A percentile compares a stretch with the other conserved stretches of the same genome.
phyloP scores from a whole-genome alignment of 2,797 vertebrate species.

The Thalassophryne amazonica region DNA sequence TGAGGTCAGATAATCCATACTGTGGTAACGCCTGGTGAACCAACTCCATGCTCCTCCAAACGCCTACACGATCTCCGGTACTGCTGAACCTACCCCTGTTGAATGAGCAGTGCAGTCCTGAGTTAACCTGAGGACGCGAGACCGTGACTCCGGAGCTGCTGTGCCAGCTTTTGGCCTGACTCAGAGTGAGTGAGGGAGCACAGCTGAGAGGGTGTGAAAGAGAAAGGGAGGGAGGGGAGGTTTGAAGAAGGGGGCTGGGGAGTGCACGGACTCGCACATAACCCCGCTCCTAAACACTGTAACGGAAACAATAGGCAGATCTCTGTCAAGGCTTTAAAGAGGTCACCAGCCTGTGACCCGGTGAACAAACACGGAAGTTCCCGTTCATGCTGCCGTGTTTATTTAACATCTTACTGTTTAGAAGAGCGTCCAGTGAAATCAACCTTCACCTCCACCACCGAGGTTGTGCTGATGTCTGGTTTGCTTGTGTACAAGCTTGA shows the following conservation, averaged over 20 bases:
- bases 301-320: constrained; percentile 69
- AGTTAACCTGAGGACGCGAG: constrained; percentile 56
- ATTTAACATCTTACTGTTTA: constrained; percentile 21
- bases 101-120: constrained; percentile 28
- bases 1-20: constrained; percentile 64
- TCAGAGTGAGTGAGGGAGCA: constrained; percentile 77
- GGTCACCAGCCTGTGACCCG: constrained; percentile 50
- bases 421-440: too few relatives aligned
- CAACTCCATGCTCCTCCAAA: constrained; percentile 67
- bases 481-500: too few relatives aligned
- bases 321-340: constrained; percentile 47
- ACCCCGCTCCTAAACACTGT: constrained; percentile 42
- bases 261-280: constrained; percentile 5
- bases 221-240: constrained; percentile 56
- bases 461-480: too few relatives aligned
- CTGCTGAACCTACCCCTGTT: constrained; percentile 34
- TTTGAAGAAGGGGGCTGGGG: constrained; percentile 66
- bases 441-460: too few relatives aligned
- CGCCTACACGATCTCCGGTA: constrained; percentile 12
- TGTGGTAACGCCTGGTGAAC: constrained; percentile 58
- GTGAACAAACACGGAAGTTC: constrained; percentile 53
- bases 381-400: constrained; percentile 41
- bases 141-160: constrained; percentile 56
- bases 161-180: constrained; percentile 69
- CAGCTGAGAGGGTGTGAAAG: constrained; percentile 79